phyloP scores from a whole-genome alignment of 2,113 vertebrate genomes.

The Caranx melampygus region DNA sequence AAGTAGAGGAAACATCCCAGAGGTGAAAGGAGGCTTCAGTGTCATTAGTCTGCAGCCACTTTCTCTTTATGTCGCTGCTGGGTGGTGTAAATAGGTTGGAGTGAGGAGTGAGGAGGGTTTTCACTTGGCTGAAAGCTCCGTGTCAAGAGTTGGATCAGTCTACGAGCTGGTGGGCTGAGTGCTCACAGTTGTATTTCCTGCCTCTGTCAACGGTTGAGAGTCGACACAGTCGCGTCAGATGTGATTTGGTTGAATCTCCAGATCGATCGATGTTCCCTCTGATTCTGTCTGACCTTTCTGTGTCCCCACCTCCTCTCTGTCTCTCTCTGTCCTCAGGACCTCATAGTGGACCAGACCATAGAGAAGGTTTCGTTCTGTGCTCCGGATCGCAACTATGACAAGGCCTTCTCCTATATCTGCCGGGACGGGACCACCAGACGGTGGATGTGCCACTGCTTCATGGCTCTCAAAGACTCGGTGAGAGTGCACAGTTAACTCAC shows the following conservation, averaged over 20 bases:
- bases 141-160: slow-evolving; percentile 24
- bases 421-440: slow-evolving; percentile 92
- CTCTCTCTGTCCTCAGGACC: slow-evolving; percentile 82
- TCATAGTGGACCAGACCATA: slow-evolving; percentile 95
- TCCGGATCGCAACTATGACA: slow-evolving; percentile 94
- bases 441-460: slow-evolving; percentile 96
- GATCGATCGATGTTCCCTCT: not conserved
- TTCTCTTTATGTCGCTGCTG: slow-evolving; percentile 27
- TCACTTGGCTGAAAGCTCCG: slow-evolving; percentile 21
- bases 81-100: slow-evolving; percentile 38
- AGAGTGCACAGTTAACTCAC: slow-evolving; percentile 55
- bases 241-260: slow-evolving; percentile 6
- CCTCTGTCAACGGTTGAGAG: slow-evolving; percentile 13
- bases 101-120: not conserved
- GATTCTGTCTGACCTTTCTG: slow-evolving; percentile 23
- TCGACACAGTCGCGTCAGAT: slow-evolving; percentile 4
- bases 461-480: slow-evolving; percentile 94
- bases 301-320: not conserved
- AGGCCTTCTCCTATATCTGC: slow-evolving; percentile 96
- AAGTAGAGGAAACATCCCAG: slow-evolving; percentile 54
- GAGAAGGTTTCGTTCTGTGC: slow-evolving; percentile 96
- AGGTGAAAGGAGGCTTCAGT: slow-evolving; percentile 46
- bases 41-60: slow-evolving; percentile 50
- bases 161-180: not conserved
- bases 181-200: slow-evolving; percentile 1